These are phyloP conservation scores for Neuroscelio doddi DNA, from an alignment of 2,888 invertebrate species.

Conservation along the genomic window DNA sequence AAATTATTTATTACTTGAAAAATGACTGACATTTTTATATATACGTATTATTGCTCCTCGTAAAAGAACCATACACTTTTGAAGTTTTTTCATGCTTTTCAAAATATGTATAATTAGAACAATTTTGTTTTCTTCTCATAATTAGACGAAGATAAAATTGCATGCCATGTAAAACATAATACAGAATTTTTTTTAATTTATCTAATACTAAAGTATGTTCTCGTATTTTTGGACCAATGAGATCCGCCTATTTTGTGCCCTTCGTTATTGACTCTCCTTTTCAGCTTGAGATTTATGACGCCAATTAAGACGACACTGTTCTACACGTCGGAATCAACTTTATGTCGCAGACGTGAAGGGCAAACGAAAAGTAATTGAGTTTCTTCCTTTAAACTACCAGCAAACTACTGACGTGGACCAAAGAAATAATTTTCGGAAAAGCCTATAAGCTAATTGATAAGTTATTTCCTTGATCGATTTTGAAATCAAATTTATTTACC, in stretches of 20 bases:
- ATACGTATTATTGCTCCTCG: no score
- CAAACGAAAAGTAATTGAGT: slow-evolving; percentile 43
- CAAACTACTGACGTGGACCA: slow-evolving; percentile 10
- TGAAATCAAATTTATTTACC: no score
- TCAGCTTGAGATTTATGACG: slow-evolving; percentile 38
- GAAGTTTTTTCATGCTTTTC: no score
- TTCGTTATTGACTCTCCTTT: slow-evolving; percentile 47
- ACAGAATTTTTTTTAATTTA: background rate
- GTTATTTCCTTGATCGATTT: background rate
- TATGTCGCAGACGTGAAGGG: slow-evolving; percentile 36
- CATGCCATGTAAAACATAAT: no score
- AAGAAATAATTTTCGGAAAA: background rate
- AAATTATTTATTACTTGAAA: no score
- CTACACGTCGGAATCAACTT: slow-evolving; percentile 44
- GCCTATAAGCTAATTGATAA: background rate
- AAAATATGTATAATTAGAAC: no score
- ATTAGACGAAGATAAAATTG: no score
- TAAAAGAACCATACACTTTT: no score
- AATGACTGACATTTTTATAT: no score
- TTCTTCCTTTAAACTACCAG: slow-evolving; percentile 30
- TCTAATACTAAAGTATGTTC: slow-evolving; percentile 19
- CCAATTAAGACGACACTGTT: slow-evolving; percentile 47
- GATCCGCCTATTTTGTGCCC: slow-evolving; percentile 47
- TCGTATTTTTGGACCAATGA: slow-evolving; percentile 43
- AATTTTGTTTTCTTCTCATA: no score